These are phyloP conservation scores for Anaspis maculata DNA, from an alignment of 2,888 invertebrate species.

Conservation along the genomic window DNA sequence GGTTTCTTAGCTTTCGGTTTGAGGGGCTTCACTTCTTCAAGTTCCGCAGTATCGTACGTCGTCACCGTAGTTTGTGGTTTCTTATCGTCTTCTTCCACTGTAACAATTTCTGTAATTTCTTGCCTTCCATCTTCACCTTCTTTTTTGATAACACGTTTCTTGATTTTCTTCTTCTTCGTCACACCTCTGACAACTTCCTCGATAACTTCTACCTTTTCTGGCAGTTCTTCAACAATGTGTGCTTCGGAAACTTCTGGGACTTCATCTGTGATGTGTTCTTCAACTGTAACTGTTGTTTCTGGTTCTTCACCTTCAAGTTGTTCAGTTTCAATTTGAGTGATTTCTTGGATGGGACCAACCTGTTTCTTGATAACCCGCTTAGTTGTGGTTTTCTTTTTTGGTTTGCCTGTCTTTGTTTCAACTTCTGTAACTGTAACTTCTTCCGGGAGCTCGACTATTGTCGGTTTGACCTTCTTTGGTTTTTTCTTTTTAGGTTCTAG, in stretches of 20 bases:
- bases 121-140: constrained; percentile 37
- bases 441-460: constrained; percentile 28
- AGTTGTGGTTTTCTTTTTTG: constrained; percentile 33
- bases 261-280: constrained; percentile 13
- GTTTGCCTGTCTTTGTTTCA: constrained; percentile 34
- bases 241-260: constrained; percentile 28
- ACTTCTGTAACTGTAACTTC: constrained; percentile 28
- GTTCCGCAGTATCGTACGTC: constrained; percentile 5
- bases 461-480: constrained; percentile 12
- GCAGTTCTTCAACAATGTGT: constrained; percentile 21
- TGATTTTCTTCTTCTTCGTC: constrained; percentile 18
- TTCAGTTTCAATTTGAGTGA: constrained; percentile 39
- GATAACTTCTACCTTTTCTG: constrained; percentile 20
- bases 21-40: constrained; percentile 4
- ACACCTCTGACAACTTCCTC: constrained; percentile 15
- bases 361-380: constrained; percentile 34
- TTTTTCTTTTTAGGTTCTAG: constrained; percentile 8
- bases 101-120: constrained; percentile 44
- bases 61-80: constrained; percentile 35
- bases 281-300: constrained; percentile 36
- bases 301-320: constrained; percentile 40
- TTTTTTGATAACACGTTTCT: constrained; percentile 22
- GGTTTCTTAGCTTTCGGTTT: constrained; percentile 10
- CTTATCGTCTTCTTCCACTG: constrained; percentile 38
- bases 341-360: constrained; percentile 40